phyloP scores from a whole-genome alignment of 2,888 invertebrate species.

The Andrena dorsata region DNA sequence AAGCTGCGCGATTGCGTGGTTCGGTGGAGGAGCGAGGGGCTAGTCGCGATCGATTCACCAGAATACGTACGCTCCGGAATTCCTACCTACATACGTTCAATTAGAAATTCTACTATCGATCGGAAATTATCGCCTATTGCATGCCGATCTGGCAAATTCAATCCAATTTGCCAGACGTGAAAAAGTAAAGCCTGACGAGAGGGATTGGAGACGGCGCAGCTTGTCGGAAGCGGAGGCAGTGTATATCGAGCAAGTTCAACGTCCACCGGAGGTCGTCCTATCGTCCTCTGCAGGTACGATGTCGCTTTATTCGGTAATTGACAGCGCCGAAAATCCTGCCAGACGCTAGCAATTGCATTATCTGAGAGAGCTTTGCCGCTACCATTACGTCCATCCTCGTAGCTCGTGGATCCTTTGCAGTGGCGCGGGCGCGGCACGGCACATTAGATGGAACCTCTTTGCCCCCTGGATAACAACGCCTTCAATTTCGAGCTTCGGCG shows the following conservation, averaged over 20 bases:
- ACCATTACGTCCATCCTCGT: slow-evolving; percentile 46
- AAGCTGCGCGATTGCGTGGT: slow-evolving; percentile 6
- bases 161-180: not conserved
- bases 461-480: not conserved
- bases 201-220: not conserved
- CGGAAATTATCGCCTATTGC: slow-evolving; percentile 58
- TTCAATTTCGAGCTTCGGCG: not conserved
- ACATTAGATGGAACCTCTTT: not conserved
- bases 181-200: not conserved
- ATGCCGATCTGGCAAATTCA: not conserved
- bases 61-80: slow-evolving; percentile 44
- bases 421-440: not conserved
- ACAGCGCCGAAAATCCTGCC: slow-evolving; percentile 68
- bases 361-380: slow-evolving; percentile 51
- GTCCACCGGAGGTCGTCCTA: slow-evolving; percentile 30
- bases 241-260: slow-evolving; percentile 47
- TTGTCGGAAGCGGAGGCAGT: not conserved
- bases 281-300: slow-evolving; percentile 18
- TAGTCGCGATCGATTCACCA: slow-evolving; percentile 17
- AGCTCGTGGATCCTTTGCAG: slow-evolving; percentile 12
- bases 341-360: slow-evolving; percentile 65
- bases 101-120: slow-evolving; percentile 62
- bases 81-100: slow-evolving; percentile 29
- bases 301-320: slow-evolving; percentile 70
- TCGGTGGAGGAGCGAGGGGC: too few species aligned